A percentile compares a stretch with the other conserved stretches of the same genome.
phyloP scores from a whole-genome alignment of 2,113 vertebrate genomes.

The Poicephalus meyeri region DNA sequence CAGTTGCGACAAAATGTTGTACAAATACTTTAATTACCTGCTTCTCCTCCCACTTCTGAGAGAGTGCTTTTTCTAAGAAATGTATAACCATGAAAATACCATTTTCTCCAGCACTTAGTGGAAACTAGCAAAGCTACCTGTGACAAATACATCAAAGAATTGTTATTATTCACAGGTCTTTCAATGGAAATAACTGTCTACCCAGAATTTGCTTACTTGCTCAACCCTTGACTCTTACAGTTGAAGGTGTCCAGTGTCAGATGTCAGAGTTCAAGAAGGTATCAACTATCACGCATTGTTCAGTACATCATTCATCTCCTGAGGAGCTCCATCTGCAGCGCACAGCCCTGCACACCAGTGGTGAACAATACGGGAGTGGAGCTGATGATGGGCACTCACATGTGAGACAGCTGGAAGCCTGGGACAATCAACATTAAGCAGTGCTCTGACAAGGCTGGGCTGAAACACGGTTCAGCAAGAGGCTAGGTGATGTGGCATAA shows the following conservation, averaged over 20 bases:
- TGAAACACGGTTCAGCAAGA: background rate
- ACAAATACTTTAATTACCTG: background rate
- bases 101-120: background rate
- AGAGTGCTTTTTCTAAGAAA: background rate
- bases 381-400: background rate
- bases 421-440: background rate
- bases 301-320: conserved; percentile 24
- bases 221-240: background rate
- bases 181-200: background rate
- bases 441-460: background rate
- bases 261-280: conserved; percentile 58
- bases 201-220: background rate
- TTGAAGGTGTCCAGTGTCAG: conserved; percentile 26
- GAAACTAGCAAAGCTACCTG: background rate
- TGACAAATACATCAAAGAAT: background rate
- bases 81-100: background rate
- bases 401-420: background rate
- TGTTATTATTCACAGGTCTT: background rate
- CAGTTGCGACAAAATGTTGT: background rate
- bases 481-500: background rate
- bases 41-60: background rate
- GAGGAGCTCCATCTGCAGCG: background rate
- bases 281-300: conserved; percentile 31
- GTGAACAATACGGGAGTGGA: background rate
- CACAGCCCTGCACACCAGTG: background rate